Base-by-base conservation (phyloP, 1,140 invertebrate genomes). In the Drosophila funebris region DNA sequence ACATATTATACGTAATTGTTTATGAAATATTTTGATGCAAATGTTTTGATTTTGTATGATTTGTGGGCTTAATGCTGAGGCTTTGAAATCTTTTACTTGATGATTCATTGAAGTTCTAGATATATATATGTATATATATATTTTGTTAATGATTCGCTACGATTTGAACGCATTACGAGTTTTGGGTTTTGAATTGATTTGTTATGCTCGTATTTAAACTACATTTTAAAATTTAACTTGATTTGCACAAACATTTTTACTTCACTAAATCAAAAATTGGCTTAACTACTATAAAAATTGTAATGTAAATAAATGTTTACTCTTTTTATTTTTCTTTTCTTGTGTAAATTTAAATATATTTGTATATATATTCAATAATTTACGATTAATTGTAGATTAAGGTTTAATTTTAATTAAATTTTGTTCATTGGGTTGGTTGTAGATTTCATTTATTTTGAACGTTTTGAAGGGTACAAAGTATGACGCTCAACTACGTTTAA, bases 381-480 rank as follows among this genome's bases (percentile, higher is more conserved):
- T 61, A 70, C 27, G 18, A 52, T 64, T 66, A 56, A 22, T 53
- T 66, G 48, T 61, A 67, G 41, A 57, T 41, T 46, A 68, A 68
- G 74, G 57, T 27, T 27, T 85, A 71, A 84, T 84, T 84, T 69
- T 78, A 82, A 63, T 76, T 76, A 82, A 87, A 82, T 87, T 87
- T 87, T 87, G 54, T 48, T 68, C 67, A 69, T 81, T 85, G 74
- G 61, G 57, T 78, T 78, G 67, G 71, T 82, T 88, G 76, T 87
- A 87, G 56, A 87, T 87, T 87, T 82, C 44, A 75, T 87, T 88
- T 78, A 77, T 70, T 79, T 46, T 57, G 81, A 69, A 80, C 52
- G 57, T 64, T 76, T 70, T 77, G 60, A 76, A 57, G 83, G 83
- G 83, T 87, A 87, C 83, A 87, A 78, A 76, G 83, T 87, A 76